A percentile compares a stretch with the other conserved stretches of the same genome.
phyloP scores from a whole-genome alignment of 37 sponge, comb jelly and placozoan species.

The Haliclona indistincta region DNA sequence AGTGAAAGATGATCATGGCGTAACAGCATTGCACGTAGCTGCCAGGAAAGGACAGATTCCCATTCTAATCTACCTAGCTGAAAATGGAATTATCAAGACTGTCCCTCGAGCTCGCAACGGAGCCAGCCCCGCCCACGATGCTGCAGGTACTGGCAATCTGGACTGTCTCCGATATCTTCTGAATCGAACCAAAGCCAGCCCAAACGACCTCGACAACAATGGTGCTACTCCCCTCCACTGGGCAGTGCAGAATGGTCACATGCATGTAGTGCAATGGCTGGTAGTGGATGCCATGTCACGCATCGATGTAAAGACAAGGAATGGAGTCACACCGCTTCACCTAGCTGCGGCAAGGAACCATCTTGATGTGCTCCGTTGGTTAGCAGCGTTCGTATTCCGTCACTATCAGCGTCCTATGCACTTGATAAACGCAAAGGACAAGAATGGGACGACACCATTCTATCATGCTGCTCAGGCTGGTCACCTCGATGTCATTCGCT shows the following conservation, averaged over 20 bases:
- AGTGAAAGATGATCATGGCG: constrained; percentile 74
- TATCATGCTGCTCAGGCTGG: constrained; percentile 86
- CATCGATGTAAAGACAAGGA: constrained; percentile 64
- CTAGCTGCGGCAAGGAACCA: constrained; percentile 83
- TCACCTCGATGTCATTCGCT: constrained; percentile 57
- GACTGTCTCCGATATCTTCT: constrained; percentile 85
- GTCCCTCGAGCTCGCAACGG: constrained; percentile 78
- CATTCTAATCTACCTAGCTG: constrained; percentile 70
- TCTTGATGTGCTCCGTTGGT: constrained; percentile 68
- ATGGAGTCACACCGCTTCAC: constrained; percentile 82
- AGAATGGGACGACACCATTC: constrained; percentile 88
- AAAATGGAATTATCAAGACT: constrained; percentile 51
- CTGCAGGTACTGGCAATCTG: constrained; percentile 90
- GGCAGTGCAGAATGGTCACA: constrained; percentile 87
- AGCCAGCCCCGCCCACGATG: constrained; percentile 91
- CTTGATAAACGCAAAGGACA: constrained; percentile 72
- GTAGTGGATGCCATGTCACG: constrained; percentile 64
- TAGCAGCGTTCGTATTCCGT: constrained; percentile 49
- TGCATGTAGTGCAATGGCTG: constrained; percentile 73
- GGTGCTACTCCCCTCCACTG: constrained; percentile 89
- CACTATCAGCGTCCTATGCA: constrained; percentile 44
- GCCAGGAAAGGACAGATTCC: constrained; percentile 81
- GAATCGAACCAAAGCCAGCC: constrained; percentile 57
- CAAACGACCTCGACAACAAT: constrained; percentile 77
- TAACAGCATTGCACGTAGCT: constrained; percentile 90